Conservation (phyloP, 2,113 vertebrate species). For the Grallaria varia region DNA sequence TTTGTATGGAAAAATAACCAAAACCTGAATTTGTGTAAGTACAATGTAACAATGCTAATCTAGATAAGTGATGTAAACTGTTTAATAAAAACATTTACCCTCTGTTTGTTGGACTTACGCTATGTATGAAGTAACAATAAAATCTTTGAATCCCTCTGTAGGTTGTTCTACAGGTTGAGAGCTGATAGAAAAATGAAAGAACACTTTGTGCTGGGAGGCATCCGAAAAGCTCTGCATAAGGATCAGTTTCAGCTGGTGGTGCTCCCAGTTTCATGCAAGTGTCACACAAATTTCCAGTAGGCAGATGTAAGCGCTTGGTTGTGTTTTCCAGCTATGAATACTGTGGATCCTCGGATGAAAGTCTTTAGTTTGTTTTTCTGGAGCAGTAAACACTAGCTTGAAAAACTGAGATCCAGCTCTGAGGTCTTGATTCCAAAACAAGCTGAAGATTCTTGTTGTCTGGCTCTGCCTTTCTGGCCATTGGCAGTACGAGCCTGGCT, state of each 20-base stretch:
- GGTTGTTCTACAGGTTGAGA: background rate
- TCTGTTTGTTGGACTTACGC: background rate
- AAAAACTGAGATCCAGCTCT: background rate
- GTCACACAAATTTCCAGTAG: background rate
- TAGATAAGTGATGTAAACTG: background rate
- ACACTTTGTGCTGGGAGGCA: background rate
- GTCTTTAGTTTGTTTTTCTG: background rate
- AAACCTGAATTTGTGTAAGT: background rate
- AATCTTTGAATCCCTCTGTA: background rate
- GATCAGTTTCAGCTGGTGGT: background rate
- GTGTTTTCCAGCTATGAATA: background rate
- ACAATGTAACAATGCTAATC: background rate
- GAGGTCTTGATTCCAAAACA: background rate
- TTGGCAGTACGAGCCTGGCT: background rate
- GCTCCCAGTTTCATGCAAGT: background rate
- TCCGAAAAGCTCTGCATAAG: background rate
- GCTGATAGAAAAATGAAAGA: background rate
- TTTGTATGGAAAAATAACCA: background rate
- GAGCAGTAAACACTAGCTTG: background rate
- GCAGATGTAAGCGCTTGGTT: background rate
- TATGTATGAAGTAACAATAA: background rate
- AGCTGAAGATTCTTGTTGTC: background rate
- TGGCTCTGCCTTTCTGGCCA: background rate
- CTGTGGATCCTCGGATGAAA: background rate
- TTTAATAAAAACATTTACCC: slow-evolving; percentile 18